Conservation (phyloP, 2,113 vertebrate species). For the Datnioides undecimradiatus region DNA sequence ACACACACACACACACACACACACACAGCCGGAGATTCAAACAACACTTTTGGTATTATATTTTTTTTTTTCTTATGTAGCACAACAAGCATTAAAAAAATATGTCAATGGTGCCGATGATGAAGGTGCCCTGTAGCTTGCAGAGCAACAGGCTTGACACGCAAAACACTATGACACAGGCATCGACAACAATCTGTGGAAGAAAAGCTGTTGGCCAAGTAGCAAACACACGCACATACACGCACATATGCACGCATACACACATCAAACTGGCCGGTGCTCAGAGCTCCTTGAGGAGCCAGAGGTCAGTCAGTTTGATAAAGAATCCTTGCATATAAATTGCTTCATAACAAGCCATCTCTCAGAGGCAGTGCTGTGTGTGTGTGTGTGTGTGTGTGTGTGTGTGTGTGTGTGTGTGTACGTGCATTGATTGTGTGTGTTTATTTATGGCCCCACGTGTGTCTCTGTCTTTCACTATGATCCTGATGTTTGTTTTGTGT, state of each 20-base stretch:
- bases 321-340: constrained; percentile 81
- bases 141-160: too few relatives aligned
- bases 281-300: constrained; percentile 58
- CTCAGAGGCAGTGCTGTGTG: constrained; percentile 44
- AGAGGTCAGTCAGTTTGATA: constrained; percentile 78
- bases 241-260: neutral
- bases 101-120: neutral
- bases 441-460: neutral
- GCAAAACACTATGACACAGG: constrained; percentile 4
- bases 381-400: constrained; percentile 27
- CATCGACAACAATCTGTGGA: constrained; percentile 17
- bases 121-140: neutral
- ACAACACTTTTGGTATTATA: too few relatives aligned
- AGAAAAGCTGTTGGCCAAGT: constrained; percentile 33
- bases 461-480: neutral
- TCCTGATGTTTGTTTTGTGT: neutral
- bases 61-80: neutral
- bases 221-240: neutral
- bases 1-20: constrained; percentile 14
- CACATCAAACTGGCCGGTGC: constrained; percentile 1
- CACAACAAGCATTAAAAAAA: constrained; percentile 10
- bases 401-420: constrained; percentile 2
- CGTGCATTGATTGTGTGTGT: constrained; percentile 20
- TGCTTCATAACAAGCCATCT: constrained; percentile 78
- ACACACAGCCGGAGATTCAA: too few relatives aligned